Evolutionary conservation across 2,888 invertebrate species (phyloP).

Genomic region (Lissocephala sabroskyi): DNA sequence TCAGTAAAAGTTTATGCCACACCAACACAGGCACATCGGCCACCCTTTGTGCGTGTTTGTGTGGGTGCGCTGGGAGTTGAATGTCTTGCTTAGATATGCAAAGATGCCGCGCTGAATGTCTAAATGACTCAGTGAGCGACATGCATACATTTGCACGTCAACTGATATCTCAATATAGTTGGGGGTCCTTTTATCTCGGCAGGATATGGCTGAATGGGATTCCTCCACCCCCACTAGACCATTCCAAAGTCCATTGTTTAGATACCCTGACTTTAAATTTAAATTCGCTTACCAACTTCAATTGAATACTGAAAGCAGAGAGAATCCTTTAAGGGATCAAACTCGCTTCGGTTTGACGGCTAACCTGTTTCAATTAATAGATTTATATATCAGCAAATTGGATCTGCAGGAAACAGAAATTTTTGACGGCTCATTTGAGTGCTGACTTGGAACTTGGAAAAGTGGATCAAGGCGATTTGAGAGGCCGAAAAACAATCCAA

Average conservation of each 20-base stretch:
- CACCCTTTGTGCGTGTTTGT: not conserved
- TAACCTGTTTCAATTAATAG: too few species aligned
- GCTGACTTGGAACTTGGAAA: conserved; percentile 47
- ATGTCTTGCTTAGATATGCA: conserved; percentile 28
- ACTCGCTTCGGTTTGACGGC: too few species aligned
- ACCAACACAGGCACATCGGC: not conserved
- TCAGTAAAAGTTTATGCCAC: conserved; percentile 16
- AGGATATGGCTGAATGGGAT: not conserved
- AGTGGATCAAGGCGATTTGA: conserved; percentile 57
- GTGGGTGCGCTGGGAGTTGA: conserved; percentile 13
- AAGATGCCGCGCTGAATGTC: conserved; percentile 8
- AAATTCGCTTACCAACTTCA: too few species aligned
- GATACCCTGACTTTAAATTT: too few species aligned
- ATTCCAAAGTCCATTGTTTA: too few species aligned
- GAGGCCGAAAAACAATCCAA: conserved; percentile 12
- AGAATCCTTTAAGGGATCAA: too few species aligned
- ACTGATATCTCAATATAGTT: conserved; percentile 17
- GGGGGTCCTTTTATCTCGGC: not conserved
- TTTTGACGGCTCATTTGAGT: conserved; percentile 45
- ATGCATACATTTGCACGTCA: conserved; percentile 5
- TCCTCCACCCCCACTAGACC: too few species aligned
- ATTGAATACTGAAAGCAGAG: too few species aligned
- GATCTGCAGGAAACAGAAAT: too few species aligned
- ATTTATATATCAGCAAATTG: too few species aligned
- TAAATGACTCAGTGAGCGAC: conserved; percentile 10